A percentile compares a stretch with the other conserved stretches of the same genome.
Evolutionary conservation across 2,113 vertebrate species (phyloP).

Genomic region (Corythoichthys intestinalis): DNA sequence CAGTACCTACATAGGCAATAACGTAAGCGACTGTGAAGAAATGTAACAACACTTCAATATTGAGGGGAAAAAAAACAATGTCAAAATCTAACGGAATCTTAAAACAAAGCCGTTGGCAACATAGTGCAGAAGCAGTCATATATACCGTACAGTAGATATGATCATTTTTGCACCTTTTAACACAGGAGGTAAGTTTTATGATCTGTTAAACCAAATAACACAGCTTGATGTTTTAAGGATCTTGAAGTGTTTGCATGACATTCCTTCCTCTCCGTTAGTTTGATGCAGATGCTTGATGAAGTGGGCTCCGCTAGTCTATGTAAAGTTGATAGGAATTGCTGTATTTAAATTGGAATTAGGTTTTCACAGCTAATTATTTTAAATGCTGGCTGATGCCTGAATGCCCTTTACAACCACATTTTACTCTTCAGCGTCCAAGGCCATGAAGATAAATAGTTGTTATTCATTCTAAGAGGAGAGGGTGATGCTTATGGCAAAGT

Average conservation of each 20-base stretch:
- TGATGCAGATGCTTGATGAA: slow-evolving; percentile 2
- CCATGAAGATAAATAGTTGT: not conserved
- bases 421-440: not conserved
- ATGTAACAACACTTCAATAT: too few relatives aligned
- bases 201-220: not conserved
- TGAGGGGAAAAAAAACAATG: too few relatives aligned
- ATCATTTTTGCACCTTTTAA: slow-evolving; percentile 8
- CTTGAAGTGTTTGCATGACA: slow-evolving; percentile 16
- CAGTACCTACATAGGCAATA: too few relatives aligned
- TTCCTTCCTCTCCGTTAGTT: slow-evolving; percentile 13
- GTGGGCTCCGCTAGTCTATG: not conserved
- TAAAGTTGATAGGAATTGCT: slow-evolving; percentile 7
- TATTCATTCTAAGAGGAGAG: not conserved
- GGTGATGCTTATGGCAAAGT: not conserved
- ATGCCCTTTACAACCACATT: not conserved
- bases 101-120: too few relatives aligned
- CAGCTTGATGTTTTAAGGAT: not conserved
- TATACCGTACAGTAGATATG: too few relatives aligned
- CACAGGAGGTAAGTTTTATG: slow-evolving; percentile 15
- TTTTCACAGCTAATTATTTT: not conserved
- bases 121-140: too few relatives aligned
- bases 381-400: not conserved
- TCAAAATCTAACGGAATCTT: too few relatives aligned
- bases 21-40: too few relatives aligned
- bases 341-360: not conserved